Evolutionary conservation across 2,113 vertebrate genomes (phyloP).

Genomic region (Perognathus longimembris): DNA sequence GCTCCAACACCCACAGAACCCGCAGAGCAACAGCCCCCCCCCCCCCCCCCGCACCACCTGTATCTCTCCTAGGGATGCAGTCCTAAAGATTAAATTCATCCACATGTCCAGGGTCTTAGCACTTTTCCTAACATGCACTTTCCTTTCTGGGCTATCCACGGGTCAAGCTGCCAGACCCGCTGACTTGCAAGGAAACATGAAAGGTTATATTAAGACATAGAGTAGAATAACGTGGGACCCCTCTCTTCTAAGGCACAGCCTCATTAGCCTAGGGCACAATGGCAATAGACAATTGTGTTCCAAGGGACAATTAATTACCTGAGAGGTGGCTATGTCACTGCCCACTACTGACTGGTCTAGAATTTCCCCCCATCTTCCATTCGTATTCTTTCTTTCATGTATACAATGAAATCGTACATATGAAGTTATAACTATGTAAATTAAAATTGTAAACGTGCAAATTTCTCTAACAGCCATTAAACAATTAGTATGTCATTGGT

Average conservation of each 20-base stretch:
- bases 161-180: neutral
- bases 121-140: neutral
- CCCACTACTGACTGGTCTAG: neutral
- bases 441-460: too few relatives aligned
- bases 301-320: neutral
- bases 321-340: neutral
- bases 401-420: neutral
- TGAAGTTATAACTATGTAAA: too few relatives aligned
- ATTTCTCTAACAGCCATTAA: neutral
- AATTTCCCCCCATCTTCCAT: neutral
- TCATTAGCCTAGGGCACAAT: neutral
- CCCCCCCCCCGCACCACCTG: rapidly evolving
- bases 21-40: slow-evolving; percentile 21
- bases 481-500: neutral
- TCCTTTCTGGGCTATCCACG: neutral
- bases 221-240: neutral
- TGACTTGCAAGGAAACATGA: neutral
- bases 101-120: neutral
- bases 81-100: neutral
- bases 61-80: neutral
- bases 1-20: neutral
- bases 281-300: neutral
- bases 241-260: neutral
- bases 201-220: neutral
- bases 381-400: neutral